Percentiles rank a stretch among this genome's conserved stretches.
Conservation (phyloP, 2,113 vertebrate genomes). For the Phycodurus eques region DNA sequence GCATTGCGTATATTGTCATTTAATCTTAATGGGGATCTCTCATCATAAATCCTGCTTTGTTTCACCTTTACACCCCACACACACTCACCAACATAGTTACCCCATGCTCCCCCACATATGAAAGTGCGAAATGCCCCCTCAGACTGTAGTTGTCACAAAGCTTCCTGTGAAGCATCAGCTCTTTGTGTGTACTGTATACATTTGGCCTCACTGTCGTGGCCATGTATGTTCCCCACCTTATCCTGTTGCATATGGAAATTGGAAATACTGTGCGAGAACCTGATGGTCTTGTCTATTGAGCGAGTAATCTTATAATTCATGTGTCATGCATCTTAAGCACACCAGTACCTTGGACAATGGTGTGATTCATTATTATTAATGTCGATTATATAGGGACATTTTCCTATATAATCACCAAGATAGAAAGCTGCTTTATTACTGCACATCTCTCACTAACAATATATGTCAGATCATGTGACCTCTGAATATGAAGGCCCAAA, state of each 20-base stretch:
- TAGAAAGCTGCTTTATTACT: not conserved
- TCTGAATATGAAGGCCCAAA: not conserved
- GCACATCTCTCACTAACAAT: conserved; percentile 15
- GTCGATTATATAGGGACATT: not conserved
- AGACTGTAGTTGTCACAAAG: not conserved
- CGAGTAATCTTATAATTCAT: too few relatives aligned
- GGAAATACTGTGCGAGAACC: not conserved
- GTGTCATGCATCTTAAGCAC: too few relatives aligned
- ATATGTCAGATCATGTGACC: not conserved
- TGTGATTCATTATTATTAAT: not conserved
- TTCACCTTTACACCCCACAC: conserved; percentile 12
- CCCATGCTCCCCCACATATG: not conserved
- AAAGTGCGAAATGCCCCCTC: not conserved
- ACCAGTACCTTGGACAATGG: too few relatives aligned
- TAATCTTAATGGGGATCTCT: not conserved
- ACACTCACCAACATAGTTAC: not conserved
- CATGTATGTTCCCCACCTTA: not conserved
- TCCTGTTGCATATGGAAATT: not conserved
- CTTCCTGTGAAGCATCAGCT: not conserved
- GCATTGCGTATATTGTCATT: conserved; percentile 4
- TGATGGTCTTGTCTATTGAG: not conserved
- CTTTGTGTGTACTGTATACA: conserved; percentile 4
- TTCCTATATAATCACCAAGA: not conserved
- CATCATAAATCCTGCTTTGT: not conserved
- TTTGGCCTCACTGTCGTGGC: conserved; percentile 2